These are phyloP conservation scores for Aphis craccivora DNA, from an alignment of 1,140 invertebrate species.

Conservation along the genomic window DNA sequence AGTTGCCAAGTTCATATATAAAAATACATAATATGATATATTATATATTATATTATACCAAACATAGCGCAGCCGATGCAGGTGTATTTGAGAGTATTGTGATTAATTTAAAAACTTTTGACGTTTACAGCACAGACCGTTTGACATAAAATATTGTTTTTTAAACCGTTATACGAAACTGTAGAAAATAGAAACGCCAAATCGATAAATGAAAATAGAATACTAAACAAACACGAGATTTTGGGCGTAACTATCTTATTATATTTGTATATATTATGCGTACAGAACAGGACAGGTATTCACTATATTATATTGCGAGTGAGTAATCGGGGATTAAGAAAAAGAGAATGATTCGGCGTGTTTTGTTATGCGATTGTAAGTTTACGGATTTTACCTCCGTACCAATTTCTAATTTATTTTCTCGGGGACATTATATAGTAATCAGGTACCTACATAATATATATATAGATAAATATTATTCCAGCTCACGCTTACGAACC, in stretches of 20 bases:
- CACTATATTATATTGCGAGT: neutral
- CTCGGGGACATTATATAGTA: neutral
- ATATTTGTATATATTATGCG: neutral
- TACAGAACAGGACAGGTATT: neutral
- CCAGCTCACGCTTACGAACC: neutral
- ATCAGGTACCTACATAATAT: neutral
- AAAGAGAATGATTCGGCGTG: neutral
- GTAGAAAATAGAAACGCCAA: neutral
- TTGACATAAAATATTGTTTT: neutral
- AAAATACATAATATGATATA: neutral
- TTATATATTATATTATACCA: neutral
- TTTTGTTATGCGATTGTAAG: neutral
- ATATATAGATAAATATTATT: too few species aligned
- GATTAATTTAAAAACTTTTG: slow-evolving; percentile 22
- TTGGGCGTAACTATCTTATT: neutral
- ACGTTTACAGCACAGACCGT: neutral
- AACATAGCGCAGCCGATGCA: neutral
- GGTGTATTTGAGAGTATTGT: neutral
- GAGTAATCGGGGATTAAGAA: neutral
- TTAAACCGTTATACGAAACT: neutral
- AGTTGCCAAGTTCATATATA: neutral
- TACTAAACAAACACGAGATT: neutral
- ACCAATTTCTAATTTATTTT: neutral
- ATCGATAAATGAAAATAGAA: neutral
- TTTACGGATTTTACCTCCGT: neutral